phyloP scores from a whole-genome alignment of 2,113 vertebrate genomes.

The Pseudopipra pipra region DNA sequence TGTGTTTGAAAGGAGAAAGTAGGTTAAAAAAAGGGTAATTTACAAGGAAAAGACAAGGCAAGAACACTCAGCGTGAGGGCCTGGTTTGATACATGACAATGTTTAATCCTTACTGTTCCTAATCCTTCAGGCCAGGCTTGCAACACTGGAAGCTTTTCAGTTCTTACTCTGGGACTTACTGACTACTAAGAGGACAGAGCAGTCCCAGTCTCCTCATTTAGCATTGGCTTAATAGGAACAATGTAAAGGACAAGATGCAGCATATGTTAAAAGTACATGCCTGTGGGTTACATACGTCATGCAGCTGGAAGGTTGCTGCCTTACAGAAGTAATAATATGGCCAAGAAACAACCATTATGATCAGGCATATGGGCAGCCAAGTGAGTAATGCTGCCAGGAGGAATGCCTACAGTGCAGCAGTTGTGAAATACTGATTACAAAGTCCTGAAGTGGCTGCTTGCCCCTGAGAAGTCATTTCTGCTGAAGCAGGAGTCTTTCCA shows the following conservation, averaged over 20 bases:
- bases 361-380: neutral
- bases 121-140: neutral
- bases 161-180: neutral
- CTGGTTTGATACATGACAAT: neutral
- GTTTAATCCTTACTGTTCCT: neutral
- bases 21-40: neutral
- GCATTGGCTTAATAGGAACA: neutral
- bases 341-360: neutral
- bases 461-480: neutral
- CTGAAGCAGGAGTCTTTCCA: slow-evolving; percentile 2
- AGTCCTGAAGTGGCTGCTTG: neutral
- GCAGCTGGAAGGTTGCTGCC: neutral
- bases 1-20: neutral
- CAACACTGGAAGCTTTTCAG: neutral
- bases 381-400: neutral
- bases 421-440: slow-evolving; percentile 16
- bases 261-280: neutral
- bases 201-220: neutral
- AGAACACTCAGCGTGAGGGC: neutral
- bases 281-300: neutral
- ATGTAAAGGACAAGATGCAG: neutral
- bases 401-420: neutral
- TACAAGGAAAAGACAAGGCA: neutral
- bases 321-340: neutral
- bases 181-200: neutral